phyloP scores from a whole-genome alignment of 1,140 invertebrate species.

The Leptinotarsa undecemlineata region DNA sequence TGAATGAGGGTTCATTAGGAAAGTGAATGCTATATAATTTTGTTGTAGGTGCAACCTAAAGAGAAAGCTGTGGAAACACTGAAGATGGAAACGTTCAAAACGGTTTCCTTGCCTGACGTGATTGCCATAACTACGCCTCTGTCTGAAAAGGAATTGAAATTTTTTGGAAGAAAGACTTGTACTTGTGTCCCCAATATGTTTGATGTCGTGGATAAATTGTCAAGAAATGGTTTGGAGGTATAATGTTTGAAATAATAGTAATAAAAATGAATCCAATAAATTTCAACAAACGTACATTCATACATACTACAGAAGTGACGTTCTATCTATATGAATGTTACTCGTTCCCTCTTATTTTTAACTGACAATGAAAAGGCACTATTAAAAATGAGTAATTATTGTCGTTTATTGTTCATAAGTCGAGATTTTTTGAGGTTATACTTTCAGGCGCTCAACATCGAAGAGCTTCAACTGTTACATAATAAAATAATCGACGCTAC shows the following conservation, averaged over 20 bases:
- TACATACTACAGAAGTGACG: too few species aligned
- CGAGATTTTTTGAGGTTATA: not conserved
- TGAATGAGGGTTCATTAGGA: not conserved
- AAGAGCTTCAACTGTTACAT: constrained; percentile 42
- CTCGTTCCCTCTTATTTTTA: too few species aligned
- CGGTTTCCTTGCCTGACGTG: constrained; percentile 30
- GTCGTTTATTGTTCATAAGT: constrained; percentile 14
- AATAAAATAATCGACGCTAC: constrained; percentile 38
- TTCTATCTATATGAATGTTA: too few species aligned
- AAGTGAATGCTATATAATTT: not conserved
- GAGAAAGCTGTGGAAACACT: constrained; percentile 8
- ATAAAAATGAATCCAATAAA: too few species aligned
- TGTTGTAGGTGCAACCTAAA: not conserved
- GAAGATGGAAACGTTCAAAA: constrained; percentile 36
- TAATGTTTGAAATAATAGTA: too few species aligned
- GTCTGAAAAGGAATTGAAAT: constrained; percentile 38
- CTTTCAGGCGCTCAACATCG: constrained; percentile 36
- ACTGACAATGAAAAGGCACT: too few species aligned
- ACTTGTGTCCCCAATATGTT: constrained; percentile 19
- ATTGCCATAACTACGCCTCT: constrained; percentile 35
- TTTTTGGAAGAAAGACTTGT: constrained; percentile 31
- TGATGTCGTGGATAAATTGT: constrained; percentile 30
- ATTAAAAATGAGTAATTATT: too few species aligned
- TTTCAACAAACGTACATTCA: too few species aligned
- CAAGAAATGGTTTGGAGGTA: constrained; percentile 30